Evolutionary conservation across 2,888 invertebrate species (phyloP).

Genomic region (Eumerus sabulonum): DNA sequence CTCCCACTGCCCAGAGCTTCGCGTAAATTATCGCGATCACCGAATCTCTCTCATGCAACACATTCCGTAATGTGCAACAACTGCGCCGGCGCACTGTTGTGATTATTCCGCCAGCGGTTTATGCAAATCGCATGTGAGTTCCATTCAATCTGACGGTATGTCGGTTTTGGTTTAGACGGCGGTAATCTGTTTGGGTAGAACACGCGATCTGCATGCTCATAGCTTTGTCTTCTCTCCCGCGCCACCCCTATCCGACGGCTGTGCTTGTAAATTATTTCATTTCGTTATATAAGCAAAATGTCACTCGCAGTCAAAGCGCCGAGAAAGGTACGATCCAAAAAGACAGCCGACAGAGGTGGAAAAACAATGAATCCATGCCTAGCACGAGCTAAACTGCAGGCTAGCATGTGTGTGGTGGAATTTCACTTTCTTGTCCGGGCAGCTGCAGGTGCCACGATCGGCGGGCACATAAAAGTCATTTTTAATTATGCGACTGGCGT

Average conservation of each 20-base stretch:
- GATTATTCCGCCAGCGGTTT: slow-evolving; percentile 19
- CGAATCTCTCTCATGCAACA: slow-evolving; percentile 43
- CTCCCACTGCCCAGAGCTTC: slow-evolving; percentile 10
- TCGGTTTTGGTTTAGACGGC: not conserved
- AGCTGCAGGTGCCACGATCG: not conserved
- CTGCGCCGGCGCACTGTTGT: slow-evolving; percentile 1
- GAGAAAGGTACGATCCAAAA: too few relatives aligned
- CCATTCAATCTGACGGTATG: slow-evolving; percentile 15
- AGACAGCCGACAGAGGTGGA: too few relatives aligned
- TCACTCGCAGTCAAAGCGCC: not conserved
- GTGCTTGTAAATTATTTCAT: slow-evolving; percentile 9
- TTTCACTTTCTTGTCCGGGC: not conserved
- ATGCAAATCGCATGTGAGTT: slow-evolving; percentile 48
- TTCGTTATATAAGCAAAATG: slow-evolving; percentile 25
- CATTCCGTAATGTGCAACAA: slow-evolving; percentile 18
- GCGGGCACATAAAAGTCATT: slow-evolving; percentile 43
- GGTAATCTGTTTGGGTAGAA: slow-evolving; percentile 42
- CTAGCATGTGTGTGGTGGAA: not conserved
- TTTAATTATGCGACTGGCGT: slow-evolving; percentile 51
- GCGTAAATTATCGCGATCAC: slow-evolving; percentile 35
- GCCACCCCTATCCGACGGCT: not conserved
- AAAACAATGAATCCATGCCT: not conserved
- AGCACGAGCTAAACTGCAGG: not conserved
- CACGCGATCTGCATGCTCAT: slow-evolving; percentile 44
- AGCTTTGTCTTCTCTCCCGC: slow-evolving; percentile 16